Conservation (phyloP, 1,140 invertebrate species). For the Pseudobourletiella spinata region DNA sequence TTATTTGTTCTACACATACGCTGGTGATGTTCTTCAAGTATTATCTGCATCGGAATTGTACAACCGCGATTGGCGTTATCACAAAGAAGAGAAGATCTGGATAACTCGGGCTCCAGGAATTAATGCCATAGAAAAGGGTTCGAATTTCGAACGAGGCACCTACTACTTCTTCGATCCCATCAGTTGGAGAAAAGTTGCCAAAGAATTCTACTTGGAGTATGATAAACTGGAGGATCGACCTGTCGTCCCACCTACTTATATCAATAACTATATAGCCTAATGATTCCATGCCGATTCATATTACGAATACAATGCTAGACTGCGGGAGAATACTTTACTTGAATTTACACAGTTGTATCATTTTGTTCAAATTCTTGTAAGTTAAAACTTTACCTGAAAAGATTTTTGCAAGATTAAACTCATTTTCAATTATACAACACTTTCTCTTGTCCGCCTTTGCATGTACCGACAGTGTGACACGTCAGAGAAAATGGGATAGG, state of each 20-base stretch:
- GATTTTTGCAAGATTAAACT: constrained; percentile 16
- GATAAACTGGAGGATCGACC: constrained; percentile 90
- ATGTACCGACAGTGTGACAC: too few species aligned
- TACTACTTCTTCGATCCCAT: constrained; percentile 98
- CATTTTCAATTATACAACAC: constrained; percentile 10
- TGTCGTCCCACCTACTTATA: constrained; percentile 38
- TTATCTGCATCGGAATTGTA: constrained; percentile 50
- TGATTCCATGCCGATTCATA: constrained; percentile 19
- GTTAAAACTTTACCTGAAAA: constrained; percentile 17
- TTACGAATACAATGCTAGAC: constrained; percentile 13
- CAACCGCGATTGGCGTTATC: constrained; percentile 96
- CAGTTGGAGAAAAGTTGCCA: constrained; percentile 90
- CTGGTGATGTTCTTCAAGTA: constrained; percentile 93
- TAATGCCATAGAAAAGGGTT: constrained; percentile 84
- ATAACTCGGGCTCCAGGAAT: constrained; percentile 93
- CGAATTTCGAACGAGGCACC: constrained; percentile 90
- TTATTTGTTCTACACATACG: constrained; percentile 98
- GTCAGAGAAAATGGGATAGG: too few species aligned
- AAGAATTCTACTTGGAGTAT: constrained; percentile 95
- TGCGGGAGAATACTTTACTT: constrained; percentile 1
- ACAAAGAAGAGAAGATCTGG: constrained; percentile 98
- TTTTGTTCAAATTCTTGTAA: constrained; percentile 18
- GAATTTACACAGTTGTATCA: constrained; percentile 12
- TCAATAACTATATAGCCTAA: constrained; percentile 26
- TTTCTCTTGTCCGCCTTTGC: too few species aligned